Evolutionary conservation across 2,888 invertebrate species (phyloP).

Genomic region (Hylaea fasciaria): DNA sequence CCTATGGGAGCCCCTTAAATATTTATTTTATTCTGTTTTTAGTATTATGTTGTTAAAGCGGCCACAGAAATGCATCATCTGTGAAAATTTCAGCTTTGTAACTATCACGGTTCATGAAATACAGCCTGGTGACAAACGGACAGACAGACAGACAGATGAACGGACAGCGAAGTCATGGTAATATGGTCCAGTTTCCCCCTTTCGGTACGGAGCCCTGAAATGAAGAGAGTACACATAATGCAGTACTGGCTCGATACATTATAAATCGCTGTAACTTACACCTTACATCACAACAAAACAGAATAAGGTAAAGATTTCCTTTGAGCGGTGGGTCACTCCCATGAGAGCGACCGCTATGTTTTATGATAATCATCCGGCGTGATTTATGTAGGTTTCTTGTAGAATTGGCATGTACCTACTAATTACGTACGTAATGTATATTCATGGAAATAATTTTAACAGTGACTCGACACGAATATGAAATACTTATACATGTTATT

Average conservation of each 20-base stretch:
- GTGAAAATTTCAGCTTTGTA: no score
- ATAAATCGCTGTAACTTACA: slow-evolving; percentile 8
- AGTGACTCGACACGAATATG: neutral
- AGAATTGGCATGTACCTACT: slow-evolving; percentile 55
- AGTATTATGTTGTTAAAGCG: no score
- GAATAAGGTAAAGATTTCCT: slow-evolving; percentile 59
- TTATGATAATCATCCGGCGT: slow-evolving; percentile 70
- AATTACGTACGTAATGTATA: slow-evolving; percentile 40
- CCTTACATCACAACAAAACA: slow-evolving; percentile 35
- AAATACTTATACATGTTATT: no score
- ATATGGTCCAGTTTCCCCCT: neutral
- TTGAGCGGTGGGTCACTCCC: slow-evolving; percentile 67
- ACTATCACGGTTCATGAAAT: no score
- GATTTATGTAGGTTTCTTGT: slow-evolving; percentile 60
- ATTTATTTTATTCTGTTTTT: no score
- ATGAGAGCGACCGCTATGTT: slow-evolving; percentile 58
- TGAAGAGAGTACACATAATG: no score
- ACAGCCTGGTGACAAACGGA: no score
- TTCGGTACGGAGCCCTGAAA: neutral
- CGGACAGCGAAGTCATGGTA: no score
- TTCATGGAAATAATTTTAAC: neutral
- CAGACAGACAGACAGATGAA: no score
- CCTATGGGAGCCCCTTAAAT: no score
- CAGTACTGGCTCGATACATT: neutral
- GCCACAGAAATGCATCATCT: no score